Conservation (phyloP, 2,888 invertebrate species). For the Callinectes sapidus region DNA sequence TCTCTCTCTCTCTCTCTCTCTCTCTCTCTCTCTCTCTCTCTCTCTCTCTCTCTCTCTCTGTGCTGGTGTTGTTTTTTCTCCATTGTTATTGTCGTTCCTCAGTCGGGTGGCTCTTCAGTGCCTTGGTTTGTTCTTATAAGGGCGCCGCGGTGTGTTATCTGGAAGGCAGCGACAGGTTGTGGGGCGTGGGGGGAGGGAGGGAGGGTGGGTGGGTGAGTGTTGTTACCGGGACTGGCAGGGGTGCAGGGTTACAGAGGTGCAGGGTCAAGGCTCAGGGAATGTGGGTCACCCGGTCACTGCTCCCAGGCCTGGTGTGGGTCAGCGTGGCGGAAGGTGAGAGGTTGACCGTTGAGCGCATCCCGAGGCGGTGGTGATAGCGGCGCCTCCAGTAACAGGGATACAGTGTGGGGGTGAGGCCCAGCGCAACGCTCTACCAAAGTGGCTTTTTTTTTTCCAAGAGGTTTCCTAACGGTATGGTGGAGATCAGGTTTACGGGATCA, state of each 20-base stretch:
- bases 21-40: not conserved
- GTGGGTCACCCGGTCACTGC: constrained; percentile 16
- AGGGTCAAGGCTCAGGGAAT: constrained; percentile 11
- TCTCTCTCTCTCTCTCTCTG: not conserved
- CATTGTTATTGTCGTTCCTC: not conserved
- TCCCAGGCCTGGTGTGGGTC: not conserved
- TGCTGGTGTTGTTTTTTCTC: not conserved
- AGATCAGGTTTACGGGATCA: not conserved
- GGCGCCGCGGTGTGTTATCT: not conserved
- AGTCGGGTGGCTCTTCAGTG: not conserved
- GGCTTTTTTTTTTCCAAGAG: not conserved
- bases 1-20: constrained; percentile 12
- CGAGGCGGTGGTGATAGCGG: not conserved
- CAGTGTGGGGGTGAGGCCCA: not conserved
- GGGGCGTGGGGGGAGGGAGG: not conserved
- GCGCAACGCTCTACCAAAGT: not conserved
- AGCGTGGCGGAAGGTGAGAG: not conserved
- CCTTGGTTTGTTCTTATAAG: not conserved
- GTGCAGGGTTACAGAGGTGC: not conserved
- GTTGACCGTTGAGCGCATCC: not conserved
- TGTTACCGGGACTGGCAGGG: too few species aligned
- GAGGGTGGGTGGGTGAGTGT: not conserved
- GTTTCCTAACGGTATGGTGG: not conserved
- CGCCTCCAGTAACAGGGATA: not conserved
- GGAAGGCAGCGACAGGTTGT: not conserved